Base-by-base conservation (phyloP, 2,888 invertebrate species). In the Sinotaia quadrata region DNA sequence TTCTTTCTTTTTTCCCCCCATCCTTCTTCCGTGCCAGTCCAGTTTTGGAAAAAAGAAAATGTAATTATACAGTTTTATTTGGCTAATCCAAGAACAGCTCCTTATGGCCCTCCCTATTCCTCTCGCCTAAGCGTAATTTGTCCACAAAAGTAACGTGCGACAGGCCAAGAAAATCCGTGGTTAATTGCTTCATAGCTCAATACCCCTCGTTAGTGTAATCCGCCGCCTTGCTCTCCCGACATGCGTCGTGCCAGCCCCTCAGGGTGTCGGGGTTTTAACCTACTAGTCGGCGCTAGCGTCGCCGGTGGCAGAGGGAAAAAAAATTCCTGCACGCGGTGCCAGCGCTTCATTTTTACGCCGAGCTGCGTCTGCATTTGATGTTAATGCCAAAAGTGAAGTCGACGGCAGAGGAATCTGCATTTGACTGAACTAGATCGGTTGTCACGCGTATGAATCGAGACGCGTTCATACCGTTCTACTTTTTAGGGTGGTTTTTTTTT, bases 171-270 rank as follows among this genome's bases (percentile, higher is more conserved):
- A 8, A n/a, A 54, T 27, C 27, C n/a, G 54, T 27, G 27, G 54
- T 54, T 54, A 54, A 54, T 54, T 54, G 54, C 54, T 54, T 54
- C 54, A 54, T 54, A 27, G 54, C 27, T 54, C 54, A 29, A 24
- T 54, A 18, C 5, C 5, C 29, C 54, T 54, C 54, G 54, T 54
- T 54, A 54, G 54, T 29, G 54, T 54, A 54, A 54, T 24, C 54
- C 27, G 31, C 27, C 2, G 15, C 27, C 8, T 24, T 29, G 10
- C 54, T 18, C 8, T 5, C 41, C 10, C 54, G n/a, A 27, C 54
- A 54, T 21, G 54, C 54, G 29, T 5, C 54, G n/a, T 29, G 21
- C 54, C 41, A 12, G 41, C 41, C 41, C 41, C 41, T 12, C 10
- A 18, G 41, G 41, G 10, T 41, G 10, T 12, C 18, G 41, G 41